Conservation (phyloP, 53 echinoderm and acorn worm species). For the Zoroaster sp. region DNA sequence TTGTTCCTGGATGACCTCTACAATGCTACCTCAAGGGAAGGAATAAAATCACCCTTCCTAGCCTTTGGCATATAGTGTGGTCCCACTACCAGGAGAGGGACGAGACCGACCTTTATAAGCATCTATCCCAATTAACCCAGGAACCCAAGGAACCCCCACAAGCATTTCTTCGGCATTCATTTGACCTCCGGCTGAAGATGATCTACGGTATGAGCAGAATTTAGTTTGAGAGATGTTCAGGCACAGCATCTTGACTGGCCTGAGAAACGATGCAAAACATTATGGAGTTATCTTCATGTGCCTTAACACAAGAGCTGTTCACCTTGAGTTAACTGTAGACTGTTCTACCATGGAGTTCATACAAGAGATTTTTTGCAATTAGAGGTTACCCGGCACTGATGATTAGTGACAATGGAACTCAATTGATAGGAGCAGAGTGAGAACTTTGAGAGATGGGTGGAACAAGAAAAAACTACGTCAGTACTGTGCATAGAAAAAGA, state of each 20-base stretch:
- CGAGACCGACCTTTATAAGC: slow-evolving; percentile 27
- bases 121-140: slow-evolving; percentile 43
- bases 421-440: too few relatives aligned
- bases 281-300: too few relatives aligned
- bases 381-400: too few relatives aligned
- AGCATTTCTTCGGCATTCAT: slow-evolving; percentile 19
- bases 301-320: too few relatives aligned
- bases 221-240: neutral
- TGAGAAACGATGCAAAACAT: slow-evolving; percentile 21
- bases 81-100: slow-evolving; percentile 51
- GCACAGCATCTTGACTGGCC: slow-evolving; percentile 40
- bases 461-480: too few relatives aligned
- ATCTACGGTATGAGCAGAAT: neutral
- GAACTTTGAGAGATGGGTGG: too few relatives aligned
- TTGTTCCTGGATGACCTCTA: slow-evolving; percentile 18
- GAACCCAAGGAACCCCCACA: neutral
- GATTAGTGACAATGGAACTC: too few relatives aligned
- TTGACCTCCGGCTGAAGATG: slow-evolving; percentile 54
- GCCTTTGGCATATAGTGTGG: slow-evolving; percentile 10
- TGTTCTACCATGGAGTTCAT: too few relatives aligned
- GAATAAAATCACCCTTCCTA: slow-evolving; percentile 1
- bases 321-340: too few relatives aligned
- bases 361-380: too few relatives aligned
- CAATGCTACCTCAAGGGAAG: slow-evolving; percentile 11
- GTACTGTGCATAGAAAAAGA: too few relatives aligned